Evolutionary conservation across 2,888 invertebrate species (phyloP).

Genomic region (Nysson spinosus): DNA sequence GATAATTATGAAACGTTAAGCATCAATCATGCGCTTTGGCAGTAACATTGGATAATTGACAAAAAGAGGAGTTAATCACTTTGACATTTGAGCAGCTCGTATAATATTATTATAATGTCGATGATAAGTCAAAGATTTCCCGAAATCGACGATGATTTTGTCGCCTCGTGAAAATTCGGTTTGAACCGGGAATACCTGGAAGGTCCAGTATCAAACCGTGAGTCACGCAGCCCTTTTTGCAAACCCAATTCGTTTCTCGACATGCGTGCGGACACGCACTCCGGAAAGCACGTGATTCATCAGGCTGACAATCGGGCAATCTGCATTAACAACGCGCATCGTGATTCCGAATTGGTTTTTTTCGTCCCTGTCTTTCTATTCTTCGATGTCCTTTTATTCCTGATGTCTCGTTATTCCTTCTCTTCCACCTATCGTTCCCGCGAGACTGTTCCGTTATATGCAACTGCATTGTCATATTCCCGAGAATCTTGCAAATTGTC

Average conservation of each 20-base stretch:
- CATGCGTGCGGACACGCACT: slow-evolving; percentile 63
- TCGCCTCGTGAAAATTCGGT: no score
- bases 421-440: slow-evolving; percentile 18
- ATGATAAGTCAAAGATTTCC: no score
- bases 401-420: slow-evolving; percentile 5
- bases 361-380: slow-evolving; percentile 7
- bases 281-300: slow-evolving; percentile 65
- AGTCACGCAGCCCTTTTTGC: slow-evolving; percentile 60
- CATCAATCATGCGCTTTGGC: no score
- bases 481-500: background rate
- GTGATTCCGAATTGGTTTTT: slow-evolving; percentile 34
- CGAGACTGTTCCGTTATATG: slow-evolving; percentile 23
- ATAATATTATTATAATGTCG: no score
- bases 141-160: no score
- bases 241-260: slow-evolving; percentile 48
- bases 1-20: no score
- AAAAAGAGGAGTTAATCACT: no score
- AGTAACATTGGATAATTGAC: no score
- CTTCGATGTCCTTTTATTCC: background rate
- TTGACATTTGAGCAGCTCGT: no score
- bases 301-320: slow-evolving; percentile 45
- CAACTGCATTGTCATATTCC: slow-evolving; percentile 6
- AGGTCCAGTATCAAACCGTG: slow-evolving; percentile 43
- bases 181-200: no score
- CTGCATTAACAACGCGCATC: slow-evolving; percentile 50